Evolutionary conservation across 2,888 invertebrate species (phyloP), one percentile per base, ranked within the genome.

Genomic region (Orthonevra nobilis): DNA sequence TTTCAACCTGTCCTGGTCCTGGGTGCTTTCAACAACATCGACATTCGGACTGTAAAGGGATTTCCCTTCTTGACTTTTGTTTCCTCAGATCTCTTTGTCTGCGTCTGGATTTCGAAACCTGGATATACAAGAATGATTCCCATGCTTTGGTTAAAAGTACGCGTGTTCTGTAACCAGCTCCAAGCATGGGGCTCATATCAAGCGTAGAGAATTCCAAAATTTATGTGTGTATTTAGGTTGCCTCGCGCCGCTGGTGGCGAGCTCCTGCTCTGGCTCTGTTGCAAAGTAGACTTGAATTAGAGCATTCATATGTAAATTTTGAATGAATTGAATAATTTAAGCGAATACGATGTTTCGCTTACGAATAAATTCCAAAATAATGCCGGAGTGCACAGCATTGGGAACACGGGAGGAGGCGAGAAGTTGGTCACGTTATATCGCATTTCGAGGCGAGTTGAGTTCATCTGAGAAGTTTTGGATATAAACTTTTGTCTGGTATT

Each of bases 271-370:
- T n/a, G n/a, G n/a, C 34, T 32, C 14, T 38, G 23, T 10, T 30
- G 63, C 58, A 36, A 38, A 60, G 36, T 23, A 56, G 38, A 58
- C 68, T 56, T 44, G 56, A 79, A 66, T 60, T 64, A 48, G 54
- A 61, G 68, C 66, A 79, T 79, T 79, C 73, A 79, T 73, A 79
- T 79, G 79, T 68, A 79, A 79, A 79, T 79, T 79, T 48, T 61
- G 61, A 61, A 79, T 68, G 68, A 73, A 79, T 61, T 79, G 73
- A 73, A 79, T 73, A 73, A 72, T 54, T 66, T 72, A 79, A 56
- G 23, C 60, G 72, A 60, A 40, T 30, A 58, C 72, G 36, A 38
- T 77, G 77, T 70, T 70, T 77, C 58, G 63, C 34, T 32, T 69
- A 44, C 10, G 32, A 60, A 73, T 42, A 56, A 48, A 56, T 73